These are phyloP conservation scores for Pelodiscus sinensis DNA, from an alignment of 2,113 vertebrate species.

Conservation along the genomic window DNA sequence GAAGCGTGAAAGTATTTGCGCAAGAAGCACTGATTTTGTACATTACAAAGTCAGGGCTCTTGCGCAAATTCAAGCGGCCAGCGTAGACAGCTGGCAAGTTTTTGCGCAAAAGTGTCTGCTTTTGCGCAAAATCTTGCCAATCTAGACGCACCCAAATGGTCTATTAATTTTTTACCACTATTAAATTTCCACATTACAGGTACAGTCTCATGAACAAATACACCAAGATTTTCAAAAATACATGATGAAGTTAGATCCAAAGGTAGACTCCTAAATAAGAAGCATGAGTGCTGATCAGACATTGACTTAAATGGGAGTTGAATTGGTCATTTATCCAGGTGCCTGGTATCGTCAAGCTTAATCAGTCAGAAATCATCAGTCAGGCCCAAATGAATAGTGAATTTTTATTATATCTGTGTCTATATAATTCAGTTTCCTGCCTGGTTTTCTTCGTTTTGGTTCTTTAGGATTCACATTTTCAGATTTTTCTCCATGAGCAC, in stretches of 20 bases:
- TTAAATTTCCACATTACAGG: neutral
- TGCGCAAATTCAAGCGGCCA: no score
- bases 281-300: neutral
- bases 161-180: neutral
- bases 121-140: no score
- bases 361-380: neutral
- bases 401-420: neutral
- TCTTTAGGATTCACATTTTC: neutral
- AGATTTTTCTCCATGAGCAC: neutral
- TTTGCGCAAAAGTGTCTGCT: no score
- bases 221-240: neutral
- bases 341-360: neutral
- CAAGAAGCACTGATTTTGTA: no score
- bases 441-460: neutral
- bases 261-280: neutral
- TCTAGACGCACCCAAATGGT: no score
- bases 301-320: neutral
- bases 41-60: no score
- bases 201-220: neutral
- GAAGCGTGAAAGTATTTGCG: no score
- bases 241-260: neutral
- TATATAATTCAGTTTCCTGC: neutral
- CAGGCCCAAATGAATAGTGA: neutral
- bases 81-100: no score
- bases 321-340: neutral